Conservation (phyloP, 2,797 vertebrate species). For the Erethizon dorsatum region DNA sequence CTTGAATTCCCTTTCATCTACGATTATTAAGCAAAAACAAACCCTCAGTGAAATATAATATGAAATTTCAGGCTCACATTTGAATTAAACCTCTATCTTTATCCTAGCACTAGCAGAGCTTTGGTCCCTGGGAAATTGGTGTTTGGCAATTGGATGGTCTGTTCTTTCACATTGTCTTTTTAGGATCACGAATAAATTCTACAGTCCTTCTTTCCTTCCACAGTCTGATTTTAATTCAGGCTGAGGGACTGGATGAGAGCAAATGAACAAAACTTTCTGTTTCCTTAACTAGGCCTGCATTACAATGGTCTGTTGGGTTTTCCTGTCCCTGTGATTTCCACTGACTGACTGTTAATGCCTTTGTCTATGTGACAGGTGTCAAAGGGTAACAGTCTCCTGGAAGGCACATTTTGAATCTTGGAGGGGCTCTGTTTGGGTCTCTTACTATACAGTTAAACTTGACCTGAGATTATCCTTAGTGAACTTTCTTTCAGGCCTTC, state of each 20-base stretch:
- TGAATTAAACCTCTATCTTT: neutral
- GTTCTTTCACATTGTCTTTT: neutral
- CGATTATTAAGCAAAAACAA: slow-evolving; percentile 3
- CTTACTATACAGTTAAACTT: neutral
- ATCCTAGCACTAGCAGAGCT: neutral
- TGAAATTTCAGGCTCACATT: slow-evolving; percentile 6
- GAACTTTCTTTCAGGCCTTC: neutral
- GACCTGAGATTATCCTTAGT: neutral
- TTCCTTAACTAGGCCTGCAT: neutral
- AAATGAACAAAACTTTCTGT: neutral
- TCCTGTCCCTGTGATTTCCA: neutral
- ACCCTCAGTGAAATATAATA: neutral
- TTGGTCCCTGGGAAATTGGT: neutral
- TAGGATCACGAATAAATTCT: neutral
- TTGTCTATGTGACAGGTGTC: neutral
- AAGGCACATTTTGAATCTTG: neutral
- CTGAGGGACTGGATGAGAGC: neutral
- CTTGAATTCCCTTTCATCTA: neutral
- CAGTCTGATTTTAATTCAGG: slow-evolving; percentile 4
- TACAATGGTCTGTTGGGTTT: neutral
- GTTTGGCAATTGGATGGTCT: neutral
- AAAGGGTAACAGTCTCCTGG: neutral
- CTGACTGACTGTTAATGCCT: neutral
- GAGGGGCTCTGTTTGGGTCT: neutral
- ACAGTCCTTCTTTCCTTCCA: neutral